Percentiles rank a stretch among this genome's conserved stretches.
Evolutionary conservation across 2,888 invertebrate species (phyloP).

Genomic region (Saturnia pavonia): DNA sequence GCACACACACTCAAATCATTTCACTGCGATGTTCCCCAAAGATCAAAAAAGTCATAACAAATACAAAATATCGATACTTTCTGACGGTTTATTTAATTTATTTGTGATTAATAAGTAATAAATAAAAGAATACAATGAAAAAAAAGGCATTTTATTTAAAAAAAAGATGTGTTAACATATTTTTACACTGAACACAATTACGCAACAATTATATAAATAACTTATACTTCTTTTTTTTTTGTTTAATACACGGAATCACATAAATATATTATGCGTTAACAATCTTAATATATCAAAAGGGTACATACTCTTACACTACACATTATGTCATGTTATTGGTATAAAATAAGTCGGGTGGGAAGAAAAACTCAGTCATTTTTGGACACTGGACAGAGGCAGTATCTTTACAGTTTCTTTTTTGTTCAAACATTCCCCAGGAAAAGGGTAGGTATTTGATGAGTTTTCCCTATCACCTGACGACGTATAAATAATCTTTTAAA

Average conservation of each 20-base stretch:
- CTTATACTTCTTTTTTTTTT: slow-evolving; percentile 41
- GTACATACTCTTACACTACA: slow-evolving; percentile 15
- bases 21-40: no score
- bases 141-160: slow-evolving; percentile 68
- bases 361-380: not conserved
- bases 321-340: slow-evolving; percentile 17
- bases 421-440: not conserved
- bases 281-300: slow-evolving; percentile 32
- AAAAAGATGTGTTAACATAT: slow-evolving; percentile 62
- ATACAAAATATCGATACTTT: no score
- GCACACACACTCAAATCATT: no score
- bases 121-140: no score
- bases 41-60: no score
- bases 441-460: not conserved
- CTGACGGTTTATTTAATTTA: no score
- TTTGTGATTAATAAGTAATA: no score
- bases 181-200: slow-evolving; percentile 70
- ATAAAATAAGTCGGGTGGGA: not conserved
- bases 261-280: slow-evolving; percentile 64
- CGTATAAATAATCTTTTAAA: not conserved
- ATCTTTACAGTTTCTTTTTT: not conserved
- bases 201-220: slow-evolving; percentile 71
- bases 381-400: no score
- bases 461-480: not conserved
- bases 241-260: slow-evolving; percentile 55